phyloP scores from a whole-genome alignment of 2,888 invertebrate species.

The Chirona hameri region DNA sequence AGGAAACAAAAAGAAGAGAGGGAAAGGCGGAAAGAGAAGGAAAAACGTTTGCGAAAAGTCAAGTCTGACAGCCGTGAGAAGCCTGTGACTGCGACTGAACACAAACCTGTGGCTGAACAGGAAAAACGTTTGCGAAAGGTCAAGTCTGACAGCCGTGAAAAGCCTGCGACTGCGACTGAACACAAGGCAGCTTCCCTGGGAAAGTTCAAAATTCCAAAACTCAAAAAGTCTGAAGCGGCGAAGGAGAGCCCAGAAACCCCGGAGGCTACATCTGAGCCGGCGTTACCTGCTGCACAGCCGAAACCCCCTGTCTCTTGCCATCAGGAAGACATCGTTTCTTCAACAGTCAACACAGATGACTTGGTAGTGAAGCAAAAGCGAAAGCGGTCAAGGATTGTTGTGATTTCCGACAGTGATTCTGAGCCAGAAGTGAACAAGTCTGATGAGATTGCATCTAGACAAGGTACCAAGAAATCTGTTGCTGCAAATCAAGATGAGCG shows the following conservation, averaged over 20 bases:
- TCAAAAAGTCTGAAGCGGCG: slow-evolving; percentile 42
- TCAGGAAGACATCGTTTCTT: background rate
- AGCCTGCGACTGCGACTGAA: background rate
- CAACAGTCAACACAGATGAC: slow-evolving; percentile 1
- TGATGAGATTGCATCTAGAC: no score
- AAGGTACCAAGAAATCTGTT: no score
- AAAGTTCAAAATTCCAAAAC: slow-evolving; percentile 56
- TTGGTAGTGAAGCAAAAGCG: slow-evolving; percentile 51
- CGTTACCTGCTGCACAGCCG: background rate
- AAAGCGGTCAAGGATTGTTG: slow-evolving; percentile 53
- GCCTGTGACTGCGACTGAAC: background rate
- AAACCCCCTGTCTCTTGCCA: background rate
- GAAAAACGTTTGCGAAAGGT: background rate
- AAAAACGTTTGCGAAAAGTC: background rate
- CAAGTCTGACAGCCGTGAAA: background rate
- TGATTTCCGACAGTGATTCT: slow-evolving; percentile 43
- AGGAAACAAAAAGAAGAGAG: background rate
- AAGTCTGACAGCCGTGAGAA: background rate
- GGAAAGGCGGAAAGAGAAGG: background rate
- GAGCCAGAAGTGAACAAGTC: background rate
- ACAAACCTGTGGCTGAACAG: no score
- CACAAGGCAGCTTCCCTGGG: slow-evolving; percentile 44
- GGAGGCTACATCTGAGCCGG: background rate
- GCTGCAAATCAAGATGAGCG: background rate
- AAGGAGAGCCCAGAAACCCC: slow-evolving; percentile 38